Percentiles rank a stretch among this genome's conserved stretches.
phyloP scores from a whole-genome alignment of 2,888 invertebrate species.

The Syrphus vitripennis region DNA sequence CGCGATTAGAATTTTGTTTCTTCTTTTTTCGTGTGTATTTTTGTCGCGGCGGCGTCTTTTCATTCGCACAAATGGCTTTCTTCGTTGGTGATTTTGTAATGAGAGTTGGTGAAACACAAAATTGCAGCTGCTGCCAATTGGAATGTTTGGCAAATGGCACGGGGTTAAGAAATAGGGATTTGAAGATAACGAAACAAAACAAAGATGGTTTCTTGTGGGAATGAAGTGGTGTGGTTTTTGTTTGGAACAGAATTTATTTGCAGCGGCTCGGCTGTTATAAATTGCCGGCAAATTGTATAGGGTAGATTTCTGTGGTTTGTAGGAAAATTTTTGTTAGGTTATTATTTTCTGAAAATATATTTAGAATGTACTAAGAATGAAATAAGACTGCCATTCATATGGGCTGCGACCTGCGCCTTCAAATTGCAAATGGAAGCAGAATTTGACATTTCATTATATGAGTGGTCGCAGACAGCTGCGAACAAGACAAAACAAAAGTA shows the following conservation, averaged over 20 bases:
- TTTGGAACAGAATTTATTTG: not conserved
- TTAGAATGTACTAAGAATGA: no score
- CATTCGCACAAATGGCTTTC: slow-evolving; percentile 29
- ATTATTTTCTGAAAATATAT: no score
- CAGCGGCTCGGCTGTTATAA: not conserved
- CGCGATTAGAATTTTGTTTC: slow-evolving; percentile 19
- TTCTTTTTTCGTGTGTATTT: slow-evolving; percentile 7
- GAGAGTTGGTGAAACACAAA: slow-evolving; percentile 29
- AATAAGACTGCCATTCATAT: no score
- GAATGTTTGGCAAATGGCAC: not conserved
- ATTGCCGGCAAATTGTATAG: no score
- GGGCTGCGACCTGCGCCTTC: no score
- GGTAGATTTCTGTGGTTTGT: no score
- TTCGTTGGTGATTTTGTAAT: not conserved
- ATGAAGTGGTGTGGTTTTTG: not conserved
- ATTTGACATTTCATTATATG: no score
- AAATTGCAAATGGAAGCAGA: no score
- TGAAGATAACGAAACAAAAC: slow-evolving; percentile 51
- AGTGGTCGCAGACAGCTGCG: no score
- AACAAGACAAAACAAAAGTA: no score
- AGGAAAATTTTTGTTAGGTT: no score
- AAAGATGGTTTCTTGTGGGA: slow-evolving; percentile 49
- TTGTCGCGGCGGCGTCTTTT: slow-evolving; percentile 57
- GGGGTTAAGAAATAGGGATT: not conserved
- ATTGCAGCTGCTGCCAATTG: slow-evolving; percentile 27